Conservation (phyloP, 2,797 vertebrate genomes). For the Mus spretus region DNA sequence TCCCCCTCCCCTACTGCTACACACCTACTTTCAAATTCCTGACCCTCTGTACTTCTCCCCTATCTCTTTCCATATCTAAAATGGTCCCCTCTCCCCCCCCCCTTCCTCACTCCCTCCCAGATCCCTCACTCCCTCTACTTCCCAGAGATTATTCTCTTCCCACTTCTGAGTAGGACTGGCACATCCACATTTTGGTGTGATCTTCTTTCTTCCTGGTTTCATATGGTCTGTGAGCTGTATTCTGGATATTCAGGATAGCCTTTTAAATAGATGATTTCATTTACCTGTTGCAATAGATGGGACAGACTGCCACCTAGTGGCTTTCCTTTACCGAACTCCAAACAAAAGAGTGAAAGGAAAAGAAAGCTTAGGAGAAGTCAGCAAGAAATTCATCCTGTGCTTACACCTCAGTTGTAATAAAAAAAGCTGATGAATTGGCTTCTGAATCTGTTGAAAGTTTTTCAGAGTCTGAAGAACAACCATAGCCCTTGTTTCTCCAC, state of each 20-base stretch:
- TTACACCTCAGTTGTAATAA: background rate
- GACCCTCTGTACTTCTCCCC: too few relatives aligned
- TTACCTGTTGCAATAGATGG: background rate
- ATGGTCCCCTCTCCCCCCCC: too few relatives aligned
- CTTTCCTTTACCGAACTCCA: background rate
- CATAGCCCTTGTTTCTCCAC: slow-evolving; percentile 94
- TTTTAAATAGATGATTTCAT: background rate
- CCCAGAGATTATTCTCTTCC: too few relatives aligned
- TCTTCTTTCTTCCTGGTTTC: too few relatives aligned
- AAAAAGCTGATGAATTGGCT: background rate
- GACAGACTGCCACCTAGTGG: background rate
- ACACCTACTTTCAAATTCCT: too few relatives aligned
- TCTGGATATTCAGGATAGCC: background rate
- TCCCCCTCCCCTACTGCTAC: too few relatives aligned
- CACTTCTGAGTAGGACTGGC: too few relatives aligned
- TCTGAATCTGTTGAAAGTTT: background rate
- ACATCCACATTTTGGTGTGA: too few relatives aligned
- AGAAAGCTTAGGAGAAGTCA: background rate
- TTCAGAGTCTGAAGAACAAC: background rate
- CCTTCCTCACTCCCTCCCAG: too few relatives aligned
- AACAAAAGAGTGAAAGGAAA: background rate
- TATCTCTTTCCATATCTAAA: too few relatives aligned
- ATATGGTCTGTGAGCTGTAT: too few relatives aligned
- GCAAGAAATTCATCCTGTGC: background rate
- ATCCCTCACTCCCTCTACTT: too few relatives aligned